These are phyloP conservation scores for Apis laboriosa DNA, from an alignment of 1,140 invertebrate genomes.

Conservation along the genomic window DNA sequence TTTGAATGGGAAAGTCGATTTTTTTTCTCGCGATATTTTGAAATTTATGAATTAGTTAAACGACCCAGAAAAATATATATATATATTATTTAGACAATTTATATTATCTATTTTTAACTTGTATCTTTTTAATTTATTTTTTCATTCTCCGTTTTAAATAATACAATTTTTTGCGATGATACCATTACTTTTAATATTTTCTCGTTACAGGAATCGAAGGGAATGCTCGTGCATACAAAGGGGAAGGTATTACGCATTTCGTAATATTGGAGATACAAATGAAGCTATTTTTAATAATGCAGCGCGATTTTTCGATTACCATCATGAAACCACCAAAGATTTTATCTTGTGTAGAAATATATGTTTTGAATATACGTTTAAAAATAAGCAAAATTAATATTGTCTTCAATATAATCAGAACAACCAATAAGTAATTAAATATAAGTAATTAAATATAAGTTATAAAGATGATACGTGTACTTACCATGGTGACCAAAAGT, in stretches of 20 bases:
- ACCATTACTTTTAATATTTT: slow-evolving; percentile 21
- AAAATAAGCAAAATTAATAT: not conserved
- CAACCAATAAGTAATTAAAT: not conserved
- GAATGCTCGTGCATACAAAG: slow-evolving; percentile 30
- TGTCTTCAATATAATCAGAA: not conserved
- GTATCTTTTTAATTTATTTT: too few species aligned
- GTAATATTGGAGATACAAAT: slow-evolving; percentile 42
- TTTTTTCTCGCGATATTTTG: too few species aligned
- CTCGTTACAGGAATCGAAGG: slow-evolving; percentile 37
- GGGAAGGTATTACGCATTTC: slow-evolving; percentile 28
- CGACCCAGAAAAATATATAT: too few species aligned
- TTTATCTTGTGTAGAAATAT: not conserved
- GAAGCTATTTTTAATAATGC: slow-evolving; percentile 26
- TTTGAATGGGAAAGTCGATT: too few species aligned
- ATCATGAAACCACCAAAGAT: not conserved
- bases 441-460: too few species aligned
- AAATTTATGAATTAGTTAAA: too few species aligned
- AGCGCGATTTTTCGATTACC: slow-evolving; percentile 10
- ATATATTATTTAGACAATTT: too few species aligned
- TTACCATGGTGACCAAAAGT: slow-evolving; percentile 93
- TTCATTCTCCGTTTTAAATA: not conserved
- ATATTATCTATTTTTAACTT: not conserved
- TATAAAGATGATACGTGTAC: slow-evolving; percentile 37
- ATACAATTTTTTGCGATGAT: not conserved
- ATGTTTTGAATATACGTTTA: too few species aligned